A percentile compares a stretch with the other conserved stretches of the same genome.
These are phyloP conservation scores for Anarhynchus alexandrinus DNA, from an alignment of 2,113 vertebrate genomes.

Conservation along the genomic window DNA sequence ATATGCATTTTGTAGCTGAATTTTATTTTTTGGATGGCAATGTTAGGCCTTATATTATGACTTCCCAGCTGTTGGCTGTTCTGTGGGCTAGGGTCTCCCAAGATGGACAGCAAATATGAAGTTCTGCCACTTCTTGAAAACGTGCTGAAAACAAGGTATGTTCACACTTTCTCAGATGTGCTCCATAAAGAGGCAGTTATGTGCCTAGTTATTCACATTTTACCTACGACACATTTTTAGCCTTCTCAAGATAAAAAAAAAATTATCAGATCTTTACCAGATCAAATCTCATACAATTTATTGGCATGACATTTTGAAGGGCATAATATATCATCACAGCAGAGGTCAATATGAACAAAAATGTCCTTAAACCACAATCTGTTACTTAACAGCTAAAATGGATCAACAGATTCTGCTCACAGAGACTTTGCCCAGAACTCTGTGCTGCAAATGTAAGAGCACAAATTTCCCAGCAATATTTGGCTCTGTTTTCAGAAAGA, in stretches of 20 bases:
- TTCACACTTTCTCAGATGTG: background rate
- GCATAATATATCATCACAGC: background rate
- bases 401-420: background rate
- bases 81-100: background rate
- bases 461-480: background rate
- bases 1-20: background rate
- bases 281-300: background rate
- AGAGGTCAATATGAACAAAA: background rate
- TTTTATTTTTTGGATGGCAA: background rate
- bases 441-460: background rate
- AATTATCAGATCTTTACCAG: background rate
- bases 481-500: background rate
- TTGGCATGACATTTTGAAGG: background rate
- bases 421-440: background rate
- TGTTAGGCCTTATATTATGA: background rate
- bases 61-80: background rate
- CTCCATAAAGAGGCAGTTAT: background rate
- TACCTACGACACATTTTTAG: background rate
- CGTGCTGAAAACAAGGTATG: accelerated
- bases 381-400: background rate
- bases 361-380: background rate
- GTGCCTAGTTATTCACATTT: background rate
- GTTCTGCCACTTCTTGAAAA: background rate
- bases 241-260: background rate
- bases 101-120: background rate